phyloP scores from a whole-genome alignment of 2,797 vertebrate genomes.

The Crocodylus rhombifer region DNA sequence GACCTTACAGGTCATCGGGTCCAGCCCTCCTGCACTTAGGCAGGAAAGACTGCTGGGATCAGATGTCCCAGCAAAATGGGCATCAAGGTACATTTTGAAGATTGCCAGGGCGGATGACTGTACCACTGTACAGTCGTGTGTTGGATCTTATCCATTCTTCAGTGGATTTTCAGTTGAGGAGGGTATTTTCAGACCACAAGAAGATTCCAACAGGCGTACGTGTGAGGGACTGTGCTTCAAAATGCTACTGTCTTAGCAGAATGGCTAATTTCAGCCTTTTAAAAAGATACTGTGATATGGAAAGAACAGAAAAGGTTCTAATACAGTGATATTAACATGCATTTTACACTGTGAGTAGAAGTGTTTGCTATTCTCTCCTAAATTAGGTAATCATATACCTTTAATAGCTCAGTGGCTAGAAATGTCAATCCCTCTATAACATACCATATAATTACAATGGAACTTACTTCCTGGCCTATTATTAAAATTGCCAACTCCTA shows the following conservation, averaged over 20 bases:
- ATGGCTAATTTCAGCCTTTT: not conserved
- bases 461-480: no score
- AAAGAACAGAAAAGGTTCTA: not conserved
- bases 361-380: not conserved
- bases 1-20: no score
- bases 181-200: not conserved
- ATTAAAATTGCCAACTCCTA: no score
- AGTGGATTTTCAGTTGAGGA: not conserved
- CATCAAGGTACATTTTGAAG: no score
- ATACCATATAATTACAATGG: no score
- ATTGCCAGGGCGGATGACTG: no score
- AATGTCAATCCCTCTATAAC: not conserved
- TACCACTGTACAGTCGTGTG: no score
- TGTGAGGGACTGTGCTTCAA: not conserved
- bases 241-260: not conserved
- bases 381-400: not conserved
- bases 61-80: no score
- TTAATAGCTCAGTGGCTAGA: not conserved
- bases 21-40: no score
- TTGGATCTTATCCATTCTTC: not conserved
- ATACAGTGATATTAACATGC: not conserved
- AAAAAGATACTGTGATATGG: not conserved
- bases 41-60: no score
- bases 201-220: not conserved
- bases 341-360: not conserved